phyloP scores from a whole-genome alignment of 2,888 invertebrate genomes.

The Eueremaeus valkanovi region DNA sequence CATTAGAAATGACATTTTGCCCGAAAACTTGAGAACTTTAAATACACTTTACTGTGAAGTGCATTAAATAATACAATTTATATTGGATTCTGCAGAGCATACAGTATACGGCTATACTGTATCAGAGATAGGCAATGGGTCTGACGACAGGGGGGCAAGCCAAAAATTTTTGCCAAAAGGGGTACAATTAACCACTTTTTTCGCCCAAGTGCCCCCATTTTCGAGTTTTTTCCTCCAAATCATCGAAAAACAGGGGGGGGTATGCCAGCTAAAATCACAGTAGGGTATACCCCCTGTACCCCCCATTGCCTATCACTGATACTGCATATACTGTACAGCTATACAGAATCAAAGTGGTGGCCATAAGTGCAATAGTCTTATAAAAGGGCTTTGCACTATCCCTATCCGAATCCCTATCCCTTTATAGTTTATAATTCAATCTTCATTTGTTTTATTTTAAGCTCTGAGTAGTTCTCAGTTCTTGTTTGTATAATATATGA shows the following conservation, averaged over 20 bases:
- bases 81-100: neutral
- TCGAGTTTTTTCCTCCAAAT: too few relatives aligned
- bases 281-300: too few relatives aligned
- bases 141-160: too few relatives aligned
- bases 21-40: neutral
- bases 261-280: neutral
- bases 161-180: too few relatives aligned
- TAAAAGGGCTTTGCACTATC: constrained; percentile 24
- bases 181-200: too few relatives aligned
- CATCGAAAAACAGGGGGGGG: too few relatives aligned
- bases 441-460: constrained; percentile 31
- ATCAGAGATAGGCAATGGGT: too few relatives aligned
- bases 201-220: too few relatives aligned
- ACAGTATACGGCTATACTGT: neutral
- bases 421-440: constrained; percentile 25
- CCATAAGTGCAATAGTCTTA: constrained; percentile 28
- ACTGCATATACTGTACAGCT: too few relatives aligned
- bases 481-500: constrained; percentile 36
- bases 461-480: neutral
- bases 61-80: constrained; percentile 5
- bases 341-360: constrained; percentile 19
- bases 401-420: neutral
- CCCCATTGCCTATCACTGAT: too few relatives aligned
- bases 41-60: neutral
- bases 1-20: too few relatives aligned